Base-by-base conservation (phyloP, 2,888 invertebrate species). In the Lepidonotus clava region DNA sequence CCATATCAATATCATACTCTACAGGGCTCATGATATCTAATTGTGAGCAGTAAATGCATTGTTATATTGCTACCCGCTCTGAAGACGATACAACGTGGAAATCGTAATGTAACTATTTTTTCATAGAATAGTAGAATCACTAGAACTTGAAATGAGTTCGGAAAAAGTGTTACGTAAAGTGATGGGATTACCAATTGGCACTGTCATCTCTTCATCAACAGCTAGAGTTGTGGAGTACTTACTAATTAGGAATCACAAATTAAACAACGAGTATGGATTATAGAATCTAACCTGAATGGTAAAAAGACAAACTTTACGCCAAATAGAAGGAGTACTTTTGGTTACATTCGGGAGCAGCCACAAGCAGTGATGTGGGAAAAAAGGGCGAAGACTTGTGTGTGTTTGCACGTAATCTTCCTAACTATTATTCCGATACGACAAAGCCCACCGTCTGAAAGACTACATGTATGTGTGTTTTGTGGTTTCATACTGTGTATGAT, bases 51-150 rank as follows among this genome's bases (percentile, higher is more conserved):
- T 83, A 86, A 86, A 86, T 86, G 80, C 86, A 86, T 67, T 80
- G 56, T n/a, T 80, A 86, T 66, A 86, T 40, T 86, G 86, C 86
- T 86, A 86, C 86, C 77, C 80, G 86, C 86, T 53, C 86, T 56
- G n/a, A 56, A 34, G 46, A 51, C 5, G 28, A 46, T 83, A 71
- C 38, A 71, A 34, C 71, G 4, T 71, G 71, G 71, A 71, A 66
- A 71, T 71, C 38, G 71, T 38, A 71, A n/a, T n/a, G 34, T 36
- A 46, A 71, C 38, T 71, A 2, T 34, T 38, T 36, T 36, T 4
- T 1, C 11, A 34, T 71, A 71, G 38, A 18, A 71, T 34, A 18
- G 24, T 38, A 71, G 36, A 32, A 66, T 66, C 40, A 28, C 41
- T n/a, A 80, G 14, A 21, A 77, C 21, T n/a, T 41, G 80, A 41